Percentiles rank a stretch among this genome's conserved stretches.
phyloP scores from a whole-genome alignment of 2,888 invertebrate genomes.

The Pterostichus madidus region DNA sequence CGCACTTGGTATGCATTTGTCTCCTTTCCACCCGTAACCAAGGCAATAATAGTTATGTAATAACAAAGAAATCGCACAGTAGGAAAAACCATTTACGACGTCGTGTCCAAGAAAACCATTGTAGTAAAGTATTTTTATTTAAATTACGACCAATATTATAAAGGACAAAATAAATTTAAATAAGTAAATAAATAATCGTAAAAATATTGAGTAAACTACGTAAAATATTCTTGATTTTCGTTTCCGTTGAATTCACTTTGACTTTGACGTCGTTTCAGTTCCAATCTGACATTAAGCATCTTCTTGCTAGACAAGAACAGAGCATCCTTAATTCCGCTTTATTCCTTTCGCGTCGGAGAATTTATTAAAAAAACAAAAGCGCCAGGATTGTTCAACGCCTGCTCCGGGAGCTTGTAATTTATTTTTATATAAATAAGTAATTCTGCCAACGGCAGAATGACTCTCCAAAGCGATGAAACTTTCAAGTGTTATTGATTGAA shows the following conservation, averaged over 20 bases:
- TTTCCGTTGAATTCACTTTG: neutral
- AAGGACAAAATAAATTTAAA: too few species aligned
- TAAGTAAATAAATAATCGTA: too few species aligned
- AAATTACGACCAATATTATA: too few species aligned
- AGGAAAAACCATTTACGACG: too few species aligned
- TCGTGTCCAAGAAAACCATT: too few species aligned
- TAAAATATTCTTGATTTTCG: too few species aligned
- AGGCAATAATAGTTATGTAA: too few species aligned
- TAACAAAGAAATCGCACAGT: too few species aligned
- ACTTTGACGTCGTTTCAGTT: constrained; percentile 7
- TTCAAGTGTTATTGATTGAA: constrained; percentile 34
- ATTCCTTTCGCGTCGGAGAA: constrained; percentile 36
- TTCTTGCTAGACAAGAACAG: neutral
- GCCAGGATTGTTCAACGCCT: constrained; percentile 16
- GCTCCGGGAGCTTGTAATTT: constrained; percentile 21
- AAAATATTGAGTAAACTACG: too few species aligned
- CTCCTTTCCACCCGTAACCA: too few species aligned
- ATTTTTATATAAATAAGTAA: constrained; percentile 48
- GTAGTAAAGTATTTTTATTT: too few species aligned
- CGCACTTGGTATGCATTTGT: too few species aligned
- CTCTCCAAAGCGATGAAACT: neutral
- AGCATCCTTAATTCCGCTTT: constrained; percentile 13
- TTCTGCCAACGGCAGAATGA: neutral
- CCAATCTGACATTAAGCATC: constrained; percentile 37
- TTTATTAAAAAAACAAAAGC: constrained; percentile 48